phyloP scores from a whole-genome alignment of 2,888 invertebrate genomes.

The Synergus gifuensis region DNA sequence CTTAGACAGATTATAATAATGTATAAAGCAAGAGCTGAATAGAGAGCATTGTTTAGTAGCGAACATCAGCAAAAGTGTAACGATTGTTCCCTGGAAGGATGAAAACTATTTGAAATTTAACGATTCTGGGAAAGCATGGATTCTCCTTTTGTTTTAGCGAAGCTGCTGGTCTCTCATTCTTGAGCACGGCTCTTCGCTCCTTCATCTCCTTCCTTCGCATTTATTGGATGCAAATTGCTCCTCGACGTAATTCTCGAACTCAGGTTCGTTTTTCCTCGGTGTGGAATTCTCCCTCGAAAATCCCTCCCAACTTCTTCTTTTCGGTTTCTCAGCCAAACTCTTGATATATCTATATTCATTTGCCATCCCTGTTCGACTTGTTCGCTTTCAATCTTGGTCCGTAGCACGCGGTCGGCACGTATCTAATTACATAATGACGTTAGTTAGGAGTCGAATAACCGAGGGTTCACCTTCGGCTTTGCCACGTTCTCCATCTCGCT shows the following conservation, averaged over 20 bases:
- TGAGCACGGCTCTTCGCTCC: neutral
- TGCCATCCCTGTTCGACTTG: neutral
- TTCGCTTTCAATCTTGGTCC: conserved; percentile 19
- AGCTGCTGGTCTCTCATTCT: conserved; percentile 4
- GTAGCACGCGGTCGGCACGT: conserved; percentile 45
- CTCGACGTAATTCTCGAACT: conserved; percentile 46
- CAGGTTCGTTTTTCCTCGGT: conserved; percentile 3
- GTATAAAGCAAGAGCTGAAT: neutral
- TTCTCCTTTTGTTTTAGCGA: neutral
- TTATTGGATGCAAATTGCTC: conserved; percentile 54
- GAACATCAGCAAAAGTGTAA: neutral
- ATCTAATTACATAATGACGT: conserved; percentile 69
- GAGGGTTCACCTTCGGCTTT: conserved; percentile 23
- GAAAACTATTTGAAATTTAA: neutral
- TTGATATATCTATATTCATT: conserved; percentile 27
- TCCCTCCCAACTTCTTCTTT: neutral
- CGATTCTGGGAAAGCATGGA: neutral
- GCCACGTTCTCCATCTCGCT: conserved; percentile 39
- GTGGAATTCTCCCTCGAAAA: conserved; percentile 41
- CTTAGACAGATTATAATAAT: neutral
- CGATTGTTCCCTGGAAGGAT: neutral
- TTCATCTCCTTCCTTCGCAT: conserved; percentile 21
- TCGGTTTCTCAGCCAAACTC: conserved; percentile 12
- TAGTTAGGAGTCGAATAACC: conserved; percentile 63
- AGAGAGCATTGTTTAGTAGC: neutral